These are phyloP conservation scores for Heliconius aoede DNA, from an alignment of 2,888 invertebrate genomes.

Conservation along the genomic window DNA sequence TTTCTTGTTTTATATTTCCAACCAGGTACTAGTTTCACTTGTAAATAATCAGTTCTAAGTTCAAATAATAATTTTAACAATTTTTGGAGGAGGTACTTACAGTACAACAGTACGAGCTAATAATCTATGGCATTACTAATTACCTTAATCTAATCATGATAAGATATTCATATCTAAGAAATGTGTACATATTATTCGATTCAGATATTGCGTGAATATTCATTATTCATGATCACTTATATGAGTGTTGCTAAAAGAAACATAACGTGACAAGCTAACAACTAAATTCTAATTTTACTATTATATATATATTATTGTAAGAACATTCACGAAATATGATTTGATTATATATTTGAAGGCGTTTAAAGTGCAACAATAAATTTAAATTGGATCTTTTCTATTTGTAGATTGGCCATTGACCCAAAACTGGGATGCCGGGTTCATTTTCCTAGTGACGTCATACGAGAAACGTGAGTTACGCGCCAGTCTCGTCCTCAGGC, in stretches of 20 bases:
- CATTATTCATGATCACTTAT: conserved; percentile 23
- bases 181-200: conserved; percentile 17
- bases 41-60: background rate
- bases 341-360: conserved; percentile 37
- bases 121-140: conserved; percentile 15
- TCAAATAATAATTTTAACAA: background rate
- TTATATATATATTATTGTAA: conserved; percentile 16
- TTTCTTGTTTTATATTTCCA: background rate
- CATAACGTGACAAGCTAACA: conserved; percentile 18
- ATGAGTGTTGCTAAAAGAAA: conserved; percentile 5
- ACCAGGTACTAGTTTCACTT: background rate
- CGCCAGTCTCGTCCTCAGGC: conserved; percentile 57
- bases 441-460: conserved; percentile 82
- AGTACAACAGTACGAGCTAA: conserved; percentile 18
- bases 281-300: conserved; percentile 27
- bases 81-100: background rate
- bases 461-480: conserved; percentile 79
- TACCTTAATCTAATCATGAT: conserved; percentile 14
- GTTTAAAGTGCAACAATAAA: conserved; percentile 40
- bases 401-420: conserved; percentile 84
- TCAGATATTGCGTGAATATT: conserved; percentile 40
- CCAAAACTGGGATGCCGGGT: conserved; percentile 82
- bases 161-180: conserved; percentile 13
- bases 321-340: conserved; percentile 42
- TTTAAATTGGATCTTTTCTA: conserved; percentile 66